Percentiles rank a stretch among this genome's conserved stretches.
Evolutionary conservation across 2,797 vertebrate genomes (phyloP).

Genomic region (Vipera ursinii): DNA sequence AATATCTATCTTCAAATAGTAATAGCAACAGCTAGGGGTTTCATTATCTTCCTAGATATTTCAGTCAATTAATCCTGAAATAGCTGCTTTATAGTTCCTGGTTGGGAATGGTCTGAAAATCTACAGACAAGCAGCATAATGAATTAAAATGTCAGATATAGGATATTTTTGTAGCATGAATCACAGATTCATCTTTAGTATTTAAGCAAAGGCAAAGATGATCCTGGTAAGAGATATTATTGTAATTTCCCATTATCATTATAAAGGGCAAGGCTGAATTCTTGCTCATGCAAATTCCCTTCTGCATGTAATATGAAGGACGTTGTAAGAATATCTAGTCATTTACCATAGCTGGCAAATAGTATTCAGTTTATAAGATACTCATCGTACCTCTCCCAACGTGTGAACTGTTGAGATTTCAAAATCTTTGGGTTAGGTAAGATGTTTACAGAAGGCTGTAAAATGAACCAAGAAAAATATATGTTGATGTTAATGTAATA

Average conservation of each 20-base stretch:
- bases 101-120: not conserved
- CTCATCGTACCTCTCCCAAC: not conserved
- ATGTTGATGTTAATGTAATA: not conserved
- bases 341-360: not conserved
- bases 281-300: not conserved
- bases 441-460: not conserved
- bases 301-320: not conserved
- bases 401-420: not conserved
- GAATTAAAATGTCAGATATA: not conserved
- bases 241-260: not conserved
- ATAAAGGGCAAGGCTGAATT: not conserved
- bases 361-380: not conserved
- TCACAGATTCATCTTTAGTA: not conserved
- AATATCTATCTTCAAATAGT: not conserved
- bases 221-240: not conserved
- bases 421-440: not conserved
- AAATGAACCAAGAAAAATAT: not conserved
- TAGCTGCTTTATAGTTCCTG: not conserved
- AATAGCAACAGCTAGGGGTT: not conserved
- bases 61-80: not conserved
- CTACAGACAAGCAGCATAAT: not conserved
- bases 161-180: not conserved
- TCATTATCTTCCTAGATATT: not conserved
- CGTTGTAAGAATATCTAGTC: not conserved
- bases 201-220: not conserved